Percentiles rank a stretch among this genome's conserved stretches.
phyloP scores from a whole-genome alignment of 2,113 vertebrate species.

The Bos taurus region DNA sequence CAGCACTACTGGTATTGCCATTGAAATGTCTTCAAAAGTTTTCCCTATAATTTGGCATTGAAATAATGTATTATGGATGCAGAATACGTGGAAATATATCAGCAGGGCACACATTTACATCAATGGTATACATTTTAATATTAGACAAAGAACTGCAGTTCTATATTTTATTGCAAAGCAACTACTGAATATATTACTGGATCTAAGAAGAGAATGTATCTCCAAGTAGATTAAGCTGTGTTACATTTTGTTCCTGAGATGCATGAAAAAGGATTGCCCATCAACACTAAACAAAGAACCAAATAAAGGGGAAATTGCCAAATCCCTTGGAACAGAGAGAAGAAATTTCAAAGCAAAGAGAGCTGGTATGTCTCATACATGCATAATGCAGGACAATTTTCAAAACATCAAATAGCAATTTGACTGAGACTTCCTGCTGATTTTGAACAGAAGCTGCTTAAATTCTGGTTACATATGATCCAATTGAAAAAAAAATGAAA shows the following conservation, averaged over 20 bases:
- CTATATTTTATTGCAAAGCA: conserved; percentile 1
- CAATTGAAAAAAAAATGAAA: neutral
- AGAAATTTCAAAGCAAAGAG: neutral
- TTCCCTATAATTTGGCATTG: neutral
- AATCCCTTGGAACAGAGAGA: conserved; percentile 17
- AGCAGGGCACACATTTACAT: neutral
- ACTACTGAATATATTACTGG: neutral
- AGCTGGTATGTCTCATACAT: neutral
- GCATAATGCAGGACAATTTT: neutral
- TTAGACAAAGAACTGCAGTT: neutral
- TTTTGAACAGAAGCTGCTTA: neutral
- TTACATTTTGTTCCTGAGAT: conserved; percentile 18
- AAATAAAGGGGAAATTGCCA: neutral
- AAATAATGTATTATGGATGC: neutral
- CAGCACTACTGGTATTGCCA: neutral
- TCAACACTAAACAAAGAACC: neutral
- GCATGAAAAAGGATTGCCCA: neutral
- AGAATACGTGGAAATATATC: neutral
- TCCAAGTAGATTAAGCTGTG: neutral
- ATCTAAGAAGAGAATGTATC: neutral
- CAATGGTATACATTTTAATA: neutral
- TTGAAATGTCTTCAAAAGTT: neutral
- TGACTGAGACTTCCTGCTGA: neutral
- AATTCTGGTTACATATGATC: neutral
- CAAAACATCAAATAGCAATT: neutral